Conservation (phyloP, 2,888 invertebrate genomes). For the Ecliptopera silaceata region DNA sequence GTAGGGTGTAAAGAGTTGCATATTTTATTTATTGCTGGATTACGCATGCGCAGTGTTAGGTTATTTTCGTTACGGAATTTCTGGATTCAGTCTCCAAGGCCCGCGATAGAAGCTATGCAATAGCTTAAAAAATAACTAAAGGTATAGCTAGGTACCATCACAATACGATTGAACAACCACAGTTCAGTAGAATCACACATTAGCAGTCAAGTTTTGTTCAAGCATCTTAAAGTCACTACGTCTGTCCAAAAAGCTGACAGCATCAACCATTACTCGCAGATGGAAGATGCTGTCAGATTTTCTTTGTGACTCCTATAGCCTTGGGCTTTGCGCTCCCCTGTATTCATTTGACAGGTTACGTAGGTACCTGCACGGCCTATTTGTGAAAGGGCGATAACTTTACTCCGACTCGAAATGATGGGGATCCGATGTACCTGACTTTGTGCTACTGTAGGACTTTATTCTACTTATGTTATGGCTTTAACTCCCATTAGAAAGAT, state of each 20-base stretch:
- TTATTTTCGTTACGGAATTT: too few species aligned
- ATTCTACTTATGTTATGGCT: neutral
- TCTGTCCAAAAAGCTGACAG: constrained; percentile 16
- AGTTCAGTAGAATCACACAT: too few species aligned
- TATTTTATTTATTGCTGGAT: neutral
- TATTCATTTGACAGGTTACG: constrained; percentile 66
- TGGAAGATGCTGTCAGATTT: constrained; percentile 52
- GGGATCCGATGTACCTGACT: constrained; percentile 56
- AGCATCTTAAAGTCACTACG: neutral
- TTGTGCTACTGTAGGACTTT: constrained; percentile 23
- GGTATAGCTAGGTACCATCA: too few species aligned
- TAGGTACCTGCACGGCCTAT: constrained; percentile 71
- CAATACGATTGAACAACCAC: too few species aligned
- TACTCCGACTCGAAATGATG: constrained; percentile 60
- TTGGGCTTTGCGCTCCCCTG: constrained; percentile 48
- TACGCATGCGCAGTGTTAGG: too few species aligned
- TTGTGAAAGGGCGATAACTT: constrained; percentile 76
- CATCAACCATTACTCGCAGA: constrained; percentile 46
- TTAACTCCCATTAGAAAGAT: too few species aligned
- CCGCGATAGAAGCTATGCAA: too few species aligned
- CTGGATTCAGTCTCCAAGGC: too few species aligned
- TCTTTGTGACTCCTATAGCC: constrained; percentile 62
- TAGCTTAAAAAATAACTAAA: too few species aligned
- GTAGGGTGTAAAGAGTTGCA: neutral
- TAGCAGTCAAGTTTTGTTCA: neutral